These are phyloP conservation scores for Platyura marginata DNA, from an alignment of 1,140 invertebrate genomes.

Conservation along the genomic window DNA sequence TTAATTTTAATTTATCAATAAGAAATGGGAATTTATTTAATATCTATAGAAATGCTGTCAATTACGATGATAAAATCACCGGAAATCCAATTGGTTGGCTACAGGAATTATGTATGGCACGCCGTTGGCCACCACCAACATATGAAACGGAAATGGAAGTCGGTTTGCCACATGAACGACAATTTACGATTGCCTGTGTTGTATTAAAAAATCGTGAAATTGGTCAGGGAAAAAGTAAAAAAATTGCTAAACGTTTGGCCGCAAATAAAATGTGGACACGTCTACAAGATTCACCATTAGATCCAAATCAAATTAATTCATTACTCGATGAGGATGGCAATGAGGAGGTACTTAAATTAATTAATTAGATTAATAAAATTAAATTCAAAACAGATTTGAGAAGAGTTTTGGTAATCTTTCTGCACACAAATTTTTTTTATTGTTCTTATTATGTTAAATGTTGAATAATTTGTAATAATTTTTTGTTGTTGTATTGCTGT, in stretches of 20 bases:
- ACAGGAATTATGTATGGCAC: slow-evolving; percentile 91
- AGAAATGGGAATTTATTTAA: not conserved
- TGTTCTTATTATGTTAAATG: too few relatives aligned
- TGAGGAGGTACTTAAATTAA: slow-evolving; percentile 31
- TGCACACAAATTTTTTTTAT: too few relatives aligned
- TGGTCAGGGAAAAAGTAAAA: slow-evolving; percentile 85
- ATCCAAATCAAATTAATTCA: slow-evolving; percentile 29
- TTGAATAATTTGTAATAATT: too few relatives aligned
- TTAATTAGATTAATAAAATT: too few relatives aligned
- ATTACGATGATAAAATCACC: slow-evolving; percentile 41
- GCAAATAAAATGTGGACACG: slow-evolving; percentile 83
- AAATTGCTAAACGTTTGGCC: slow-evolving; percentile 82
- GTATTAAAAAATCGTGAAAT: slow-evolving; percentile 64
- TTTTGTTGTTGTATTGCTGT: too few relatives aligned
- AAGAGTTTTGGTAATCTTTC: too few relatives aligned
- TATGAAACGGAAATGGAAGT: slow-evolving; percentile 82
- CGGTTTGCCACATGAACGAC: slow-evolving; percentile 80
- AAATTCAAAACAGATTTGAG: too few relatives aligned
- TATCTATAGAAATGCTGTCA: not conserved
- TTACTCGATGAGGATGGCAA: slow-evolving; percentile 23
- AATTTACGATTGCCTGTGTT: slow-evolving; percentile 81
- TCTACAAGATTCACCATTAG: slow-evolving; percentile 54
- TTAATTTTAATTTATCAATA: too few relatives aligned
- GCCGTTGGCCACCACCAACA: slow-evolving; percentile 80
- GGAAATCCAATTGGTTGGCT: slow-evolving; percentile 90